phyloP scores from a whole-genome alignment of 1,140 invertebrate species.

The Forficula auricularia region DNA sequence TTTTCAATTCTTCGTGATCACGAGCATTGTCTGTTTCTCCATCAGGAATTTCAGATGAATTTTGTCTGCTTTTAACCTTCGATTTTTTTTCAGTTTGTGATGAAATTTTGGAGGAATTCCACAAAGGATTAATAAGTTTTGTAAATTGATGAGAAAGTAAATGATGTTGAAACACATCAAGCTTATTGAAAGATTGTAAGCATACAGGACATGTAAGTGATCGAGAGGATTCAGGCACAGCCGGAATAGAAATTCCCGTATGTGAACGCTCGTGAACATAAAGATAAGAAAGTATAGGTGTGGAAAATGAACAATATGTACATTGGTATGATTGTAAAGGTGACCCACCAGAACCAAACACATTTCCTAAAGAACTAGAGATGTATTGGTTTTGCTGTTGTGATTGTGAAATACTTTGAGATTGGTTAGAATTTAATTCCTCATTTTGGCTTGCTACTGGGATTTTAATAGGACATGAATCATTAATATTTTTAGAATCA shows the following conservation, averaged over 20 bases:
- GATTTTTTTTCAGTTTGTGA: no score
- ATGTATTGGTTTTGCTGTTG: conserved; percentile 13
- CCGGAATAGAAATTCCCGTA: conserved; percentile 22
- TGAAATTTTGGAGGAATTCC: conserved; percentile 29
- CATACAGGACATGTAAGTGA: conserved; percentile 39
- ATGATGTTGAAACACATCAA: conserved; percentile 40
- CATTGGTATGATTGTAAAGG: conserved; percentile 61
- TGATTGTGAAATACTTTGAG: conserved; percentile 12
- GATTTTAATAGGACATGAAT: conserved; percentile 25
- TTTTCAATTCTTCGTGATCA: no score
- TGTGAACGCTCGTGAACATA: conserved; percentile 81
- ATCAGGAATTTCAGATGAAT: no score
- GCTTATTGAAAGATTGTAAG: conserved; percentile 33
- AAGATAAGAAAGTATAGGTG: conserved; percentile 68
- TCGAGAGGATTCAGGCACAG: conserved; percentile 4
- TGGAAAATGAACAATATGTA: conserved; percentile 75
- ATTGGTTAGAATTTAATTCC: conserved; percentile 14
- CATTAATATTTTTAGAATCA: neutral
- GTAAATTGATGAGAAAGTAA: conserved; percentile 38
- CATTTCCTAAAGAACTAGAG: conserved; percentile 17
- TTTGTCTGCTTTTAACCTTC: no score
- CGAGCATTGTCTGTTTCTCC: no score
- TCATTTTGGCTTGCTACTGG: conserved; percentile 14
- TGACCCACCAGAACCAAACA: conserved; percentile 16
- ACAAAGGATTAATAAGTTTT: conserved; percentile 28